Evolutionary conservation across 1,140 invertebrate species (phyloP), one percentile per base, ranked within the genome.

Genomic region (Olivierus martensii): DNA sequence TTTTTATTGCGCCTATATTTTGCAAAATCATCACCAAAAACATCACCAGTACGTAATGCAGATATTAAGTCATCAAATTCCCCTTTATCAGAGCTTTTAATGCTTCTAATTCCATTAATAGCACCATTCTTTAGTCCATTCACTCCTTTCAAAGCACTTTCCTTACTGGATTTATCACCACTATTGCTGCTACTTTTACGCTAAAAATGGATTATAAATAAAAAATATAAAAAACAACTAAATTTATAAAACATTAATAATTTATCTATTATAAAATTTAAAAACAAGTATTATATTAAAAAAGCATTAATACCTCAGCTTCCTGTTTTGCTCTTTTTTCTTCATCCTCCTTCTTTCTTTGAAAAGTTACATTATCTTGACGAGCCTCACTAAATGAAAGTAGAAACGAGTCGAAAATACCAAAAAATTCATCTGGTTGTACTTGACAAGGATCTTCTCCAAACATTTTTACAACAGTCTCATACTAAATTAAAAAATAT

Each of bases 51-150:
- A 62, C 92, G 73, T 15, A 98, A 70, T 0, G 93, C 93, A 3
- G 89, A 95, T 62, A 98, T 97, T 34, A 98, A 72, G 70, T 96
- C 91, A 66, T 98, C 93, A 71, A 98, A 98, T 72, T 98, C 93
- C 38, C 72, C 71, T 53, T 69, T 67, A 46, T 65, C 59, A 10
- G 62, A 60, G n/a, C 57, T 44, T 37, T 65, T 58, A 39, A 56
- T 42, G 6, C 53, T 53, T 37, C 53, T 53, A 41, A 55, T 35
- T 0, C 56, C 61, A 55, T 57, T 57, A 19, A 52, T 45, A 18
- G 42, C 52, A 19, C 58, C 61, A 52, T 58, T 62, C 45, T 56
- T 37, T 42, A 57, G 19, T 49, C 42, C 17, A 48, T 57, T 38
- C 11, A 46, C 42, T 17, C 59, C 50, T 36, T 61, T 56, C 11